A percentile compares a stretch with the other conserved stretches of the same genome.
These are phyloP conservation scores for Clarias macrocephalus DNA, from an alignment of 2,113 vertebrate genomes.

Conservation along the genomic window DNA sequence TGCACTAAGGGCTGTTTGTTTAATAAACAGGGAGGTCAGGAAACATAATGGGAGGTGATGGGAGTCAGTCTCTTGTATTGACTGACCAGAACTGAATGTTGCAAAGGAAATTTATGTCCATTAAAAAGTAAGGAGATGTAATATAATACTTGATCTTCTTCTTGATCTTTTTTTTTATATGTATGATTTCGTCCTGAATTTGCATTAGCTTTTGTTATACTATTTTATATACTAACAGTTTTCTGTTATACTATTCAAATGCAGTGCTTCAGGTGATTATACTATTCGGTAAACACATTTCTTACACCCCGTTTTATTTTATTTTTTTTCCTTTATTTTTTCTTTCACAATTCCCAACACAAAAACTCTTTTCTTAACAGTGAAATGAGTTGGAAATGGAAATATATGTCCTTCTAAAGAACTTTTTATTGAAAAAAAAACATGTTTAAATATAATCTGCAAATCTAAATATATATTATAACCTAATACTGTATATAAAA, in stretches of 20 bases:
- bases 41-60: constrained; percentile 5
- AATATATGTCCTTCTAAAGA: neutral
- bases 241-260: neutral
- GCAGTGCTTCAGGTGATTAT: no score
- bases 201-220: neutral
- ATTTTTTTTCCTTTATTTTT: neutral
- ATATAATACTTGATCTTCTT: neutral
- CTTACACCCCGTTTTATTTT: neutral
- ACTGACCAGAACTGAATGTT: neutral
- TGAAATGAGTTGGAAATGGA: neutral
- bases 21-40: constrained; percentile 28
- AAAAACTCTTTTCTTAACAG: neutral
- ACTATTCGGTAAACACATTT: neutral
- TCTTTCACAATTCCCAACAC: neutral
- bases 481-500: no score
- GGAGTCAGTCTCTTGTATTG: constrained; percentile 5
- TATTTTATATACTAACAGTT: no score
- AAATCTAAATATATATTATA: neutral
- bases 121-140: neutral
- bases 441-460: neutral
- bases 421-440: neutral
- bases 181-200: neutral
- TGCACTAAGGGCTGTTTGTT: constrained; percentile 42
- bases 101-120: neutral
- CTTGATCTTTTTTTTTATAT: constrained; percentile 3